These are phyloP conservation scores for Heterohyrax brucei DNA, from an alignment of 2,797 vertebrate species.

Conservation along the genomic window DNA sequence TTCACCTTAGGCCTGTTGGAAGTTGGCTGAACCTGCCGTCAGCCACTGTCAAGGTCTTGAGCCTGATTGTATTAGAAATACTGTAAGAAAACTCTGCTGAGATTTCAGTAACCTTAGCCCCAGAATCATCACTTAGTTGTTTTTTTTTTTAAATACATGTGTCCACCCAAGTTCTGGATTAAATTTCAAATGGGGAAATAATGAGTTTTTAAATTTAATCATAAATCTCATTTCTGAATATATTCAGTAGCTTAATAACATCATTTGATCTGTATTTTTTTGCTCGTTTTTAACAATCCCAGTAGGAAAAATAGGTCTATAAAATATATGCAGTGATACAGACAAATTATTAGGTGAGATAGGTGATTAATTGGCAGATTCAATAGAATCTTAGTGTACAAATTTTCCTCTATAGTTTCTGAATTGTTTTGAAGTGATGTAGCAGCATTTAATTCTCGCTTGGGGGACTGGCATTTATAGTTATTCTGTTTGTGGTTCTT, in stretches of 20 bases:
- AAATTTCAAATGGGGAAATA: slow-evolving; percentile 66
- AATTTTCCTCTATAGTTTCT: slow-evolving; percentile 22
- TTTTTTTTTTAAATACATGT: slow-evolving; percentile 30
- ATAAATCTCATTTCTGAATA: slow-evolving; percentile 62
- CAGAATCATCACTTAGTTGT: not conserved
- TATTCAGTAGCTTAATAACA: slow-evolving; percentile 57
- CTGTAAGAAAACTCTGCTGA: not conserved
- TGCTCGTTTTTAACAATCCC: slow-evolving; percentile 69
- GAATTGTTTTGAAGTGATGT: slow-evolving; percentile 63
- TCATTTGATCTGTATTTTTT: slow-evolving; percentile 61
- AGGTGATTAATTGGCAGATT: slow-evolving; percentile 37
- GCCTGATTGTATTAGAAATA: slow-evolving; percentile 23
- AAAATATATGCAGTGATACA: not conserved
- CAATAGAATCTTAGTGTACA: slow-evolving; percentile 62
- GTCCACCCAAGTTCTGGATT: slow-evolving; percentile 49
- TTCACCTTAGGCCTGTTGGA: not conserved
- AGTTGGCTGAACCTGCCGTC: slow-evolving; percentile 49
- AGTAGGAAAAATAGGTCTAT: slow-evolving; percentile 49
- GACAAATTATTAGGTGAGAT: not conserved
- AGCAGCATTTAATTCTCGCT: slow-evolving; percentile 46
- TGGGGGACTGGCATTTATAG: slow-evolving; percentile 44
- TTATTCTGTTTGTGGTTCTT: slow-evolving; percentile 37
- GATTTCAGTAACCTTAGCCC: not conserved
- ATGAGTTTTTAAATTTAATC: slow-evolving; percentile 56
- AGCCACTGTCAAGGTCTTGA: not conserved